Conservation (phyloP, 1,140 invertebrate genomes). For the Tetranychus cinnabarinus region DNA sequence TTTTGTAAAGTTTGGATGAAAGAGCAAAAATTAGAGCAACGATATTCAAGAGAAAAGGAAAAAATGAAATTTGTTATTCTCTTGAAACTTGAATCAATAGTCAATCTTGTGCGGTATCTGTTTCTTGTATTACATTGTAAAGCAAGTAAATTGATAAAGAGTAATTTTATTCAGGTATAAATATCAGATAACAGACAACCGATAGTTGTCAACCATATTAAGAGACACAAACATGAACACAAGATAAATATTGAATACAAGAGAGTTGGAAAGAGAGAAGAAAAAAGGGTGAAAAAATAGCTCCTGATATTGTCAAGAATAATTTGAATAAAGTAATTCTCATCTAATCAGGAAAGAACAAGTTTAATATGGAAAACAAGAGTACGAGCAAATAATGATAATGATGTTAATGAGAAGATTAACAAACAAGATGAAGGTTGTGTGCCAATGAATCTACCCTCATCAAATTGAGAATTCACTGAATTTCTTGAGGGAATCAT, state of each 20-base stretch:
- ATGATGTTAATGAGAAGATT: neutral
- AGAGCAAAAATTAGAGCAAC: no score
- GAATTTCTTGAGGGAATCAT: no score
- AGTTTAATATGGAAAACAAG: neutral
- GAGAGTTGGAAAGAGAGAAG: neutral
- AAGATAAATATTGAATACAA: neutral
- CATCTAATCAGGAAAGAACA: neutral
- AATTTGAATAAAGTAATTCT: no score
- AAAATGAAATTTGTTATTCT: no score
- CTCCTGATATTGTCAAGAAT: neutral
- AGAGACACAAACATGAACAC: neutral
- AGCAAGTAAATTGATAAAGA: neutral
- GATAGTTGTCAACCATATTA: neutral
- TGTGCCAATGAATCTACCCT: no score
- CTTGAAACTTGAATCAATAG: no score
- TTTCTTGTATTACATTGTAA: neutral
- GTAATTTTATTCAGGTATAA: neutral
- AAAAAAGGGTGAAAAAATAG: neutral
- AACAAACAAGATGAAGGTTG: no score
- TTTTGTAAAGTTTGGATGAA: no score
- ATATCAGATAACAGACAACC: neutral
- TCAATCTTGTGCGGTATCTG: neutral
- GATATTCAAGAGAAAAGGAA: neutral
- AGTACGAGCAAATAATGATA: neutral
- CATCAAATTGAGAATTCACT: no score